Percentiles rank a stretch among this genome's conserved stretches.
Conservation (phyloP, 1,140 invertebrate species). For the Heliothis subflexa region DNA sequence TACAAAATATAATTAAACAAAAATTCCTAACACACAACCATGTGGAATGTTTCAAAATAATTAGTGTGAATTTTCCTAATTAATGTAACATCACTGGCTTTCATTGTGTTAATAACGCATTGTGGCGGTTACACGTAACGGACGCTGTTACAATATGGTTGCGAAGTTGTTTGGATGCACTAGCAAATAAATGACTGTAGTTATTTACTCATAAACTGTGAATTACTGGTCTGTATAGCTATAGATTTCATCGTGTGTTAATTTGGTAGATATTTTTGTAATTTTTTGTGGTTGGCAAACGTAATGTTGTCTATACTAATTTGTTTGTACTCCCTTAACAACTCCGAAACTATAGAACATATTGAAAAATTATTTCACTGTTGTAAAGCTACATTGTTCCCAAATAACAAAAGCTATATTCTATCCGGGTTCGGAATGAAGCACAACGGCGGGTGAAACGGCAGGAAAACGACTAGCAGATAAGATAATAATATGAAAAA, state of each 20-base stretch:
- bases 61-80: slow-evolving; percentile 14
- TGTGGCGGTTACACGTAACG: slow-evolving; percentile 15
- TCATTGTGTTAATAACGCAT: not conserved
- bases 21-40: not conserved
- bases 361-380: no score
- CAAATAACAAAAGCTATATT: no score
- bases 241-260: not conserved
- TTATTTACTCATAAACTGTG: not conserved
- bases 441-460: no score
- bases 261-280: no score
- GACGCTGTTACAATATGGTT: slow-evolving; percentile 1
- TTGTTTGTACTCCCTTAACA: no score
- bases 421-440: no score
- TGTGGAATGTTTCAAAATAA: slow-evolving; percentile 25
- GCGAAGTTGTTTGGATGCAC: not conserved
- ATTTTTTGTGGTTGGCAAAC: no score
- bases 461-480: no score
- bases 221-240: not conserved
- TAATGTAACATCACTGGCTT: slow-evolving; percentile 16
- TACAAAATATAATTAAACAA: not conserved
- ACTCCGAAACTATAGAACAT: no score
- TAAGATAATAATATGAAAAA: no score
- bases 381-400: no score
- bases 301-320: no score
- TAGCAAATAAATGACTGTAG: not conserved